Percentiles rank a stretch among this genome's conserved stretches.
phyloP scores from a whole-genome alignment of 2,888 invertebrate genomes.

The Oithona nana region DNA sequence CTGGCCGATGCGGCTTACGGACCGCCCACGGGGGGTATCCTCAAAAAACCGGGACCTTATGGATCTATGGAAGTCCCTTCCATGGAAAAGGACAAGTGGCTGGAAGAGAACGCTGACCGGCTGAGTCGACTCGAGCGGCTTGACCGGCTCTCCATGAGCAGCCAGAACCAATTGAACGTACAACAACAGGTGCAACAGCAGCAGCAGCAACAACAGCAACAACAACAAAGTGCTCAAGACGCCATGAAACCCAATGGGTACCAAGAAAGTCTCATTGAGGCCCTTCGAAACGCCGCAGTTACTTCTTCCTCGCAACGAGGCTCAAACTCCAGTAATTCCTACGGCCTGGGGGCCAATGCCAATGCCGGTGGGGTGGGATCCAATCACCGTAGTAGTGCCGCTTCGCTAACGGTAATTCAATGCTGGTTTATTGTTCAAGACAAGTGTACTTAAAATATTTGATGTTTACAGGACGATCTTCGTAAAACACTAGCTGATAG shows the following conservation, averaged over 20 bases:
- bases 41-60: conserved; percentile 43
- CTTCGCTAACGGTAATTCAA: conserved; percentile 45
- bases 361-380: conserved; percentile 34
- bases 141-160: conserved; percentile 25
- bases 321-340: conserved; percentile 30
- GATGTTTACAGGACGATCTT: no score
- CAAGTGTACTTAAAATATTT: no score
- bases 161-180: conserved; percentile 3
- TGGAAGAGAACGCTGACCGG: conserved; percentile 34
- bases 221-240: neutral
- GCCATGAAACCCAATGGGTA: conserved; percentile 49
- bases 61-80: conserved; percentile 40
- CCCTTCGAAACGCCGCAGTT: conserved; percentile 43
- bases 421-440: no score
- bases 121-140: conserved; percentile 22
- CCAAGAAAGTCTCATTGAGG: conserved; percentile 75
- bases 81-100: conserved; percentile 52
- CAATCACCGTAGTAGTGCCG: conserved; percentile 26
- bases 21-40: conserved; percentile 50
- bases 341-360: conserved; percentile 38
- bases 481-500: conserved; percentile 44
- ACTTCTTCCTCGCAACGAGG: neutral
- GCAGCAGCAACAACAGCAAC: neutral
- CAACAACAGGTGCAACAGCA: neutral
- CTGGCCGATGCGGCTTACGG: neutral